Evolutionary conservation across 2,113 vertebrate species (phyloP).

Genomic region (Aspiorhynchus laticeps): DNA sequence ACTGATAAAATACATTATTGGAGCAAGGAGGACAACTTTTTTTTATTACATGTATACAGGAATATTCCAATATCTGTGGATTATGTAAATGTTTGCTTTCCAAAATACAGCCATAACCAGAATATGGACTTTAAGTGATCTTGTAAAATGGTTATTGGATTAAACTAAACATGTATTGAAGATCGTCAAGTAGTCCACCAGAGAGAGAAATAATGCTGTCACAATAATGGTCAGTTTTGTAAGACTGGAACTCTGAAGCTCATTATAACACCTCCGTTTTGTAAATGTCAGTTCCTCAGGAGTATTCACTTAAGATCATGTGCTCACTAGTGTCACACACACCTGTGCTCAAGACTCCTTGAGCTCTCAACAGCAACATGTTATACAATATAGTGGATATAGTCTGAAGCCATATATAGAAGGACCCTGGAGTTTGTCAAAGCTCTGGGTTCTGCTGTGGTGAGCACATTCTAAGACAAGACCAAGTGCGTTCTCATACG

Average conservation of each 20-base stretch:
- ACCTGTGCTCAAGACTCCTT: conserved; percentile 19
- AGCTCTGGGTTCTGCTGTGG: conserved; percentile 17
- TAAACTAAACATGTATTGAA: neutral
- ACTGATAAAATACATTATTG: neutral
- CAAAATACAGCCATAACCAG: neutral
- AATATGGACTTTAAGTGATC: neutral
- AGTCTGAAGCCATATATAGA: conserved; percentile 26
- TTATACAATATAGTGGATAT: conserved; percentile 36
- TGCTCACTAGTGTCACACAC: neutral
- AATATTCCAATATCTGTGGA: neutral
- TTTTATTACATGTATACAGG: neutral
- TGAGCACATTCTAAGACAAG: conserved; percentile 17
- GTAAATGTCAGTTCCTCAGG: too few relatives aligned
- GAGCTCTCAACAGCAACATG: conserved; percentile 3
- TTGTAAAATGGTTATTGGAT: neutral
- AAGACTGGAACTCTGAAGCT: too few relatives aligned
- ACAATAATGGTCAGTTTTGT: neutral
- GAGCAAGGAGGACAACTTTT: neutral
- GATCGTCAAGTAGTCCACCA: neutral
- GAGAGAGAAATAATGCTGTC: too few relatives aligned
- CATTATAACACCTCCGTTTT: too few relatives aligned
- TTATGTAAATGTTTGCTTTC: neutral
- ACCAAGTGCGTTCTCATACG: neutral
- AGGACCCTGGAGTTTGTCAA: neutral
- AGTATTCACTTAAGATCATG: neutral